These are phyloP conservation scores for Micoletzkya japonica DNA, from an alignment of 2,888 invertebrate species.

Conservation along the genomic window DNA sequence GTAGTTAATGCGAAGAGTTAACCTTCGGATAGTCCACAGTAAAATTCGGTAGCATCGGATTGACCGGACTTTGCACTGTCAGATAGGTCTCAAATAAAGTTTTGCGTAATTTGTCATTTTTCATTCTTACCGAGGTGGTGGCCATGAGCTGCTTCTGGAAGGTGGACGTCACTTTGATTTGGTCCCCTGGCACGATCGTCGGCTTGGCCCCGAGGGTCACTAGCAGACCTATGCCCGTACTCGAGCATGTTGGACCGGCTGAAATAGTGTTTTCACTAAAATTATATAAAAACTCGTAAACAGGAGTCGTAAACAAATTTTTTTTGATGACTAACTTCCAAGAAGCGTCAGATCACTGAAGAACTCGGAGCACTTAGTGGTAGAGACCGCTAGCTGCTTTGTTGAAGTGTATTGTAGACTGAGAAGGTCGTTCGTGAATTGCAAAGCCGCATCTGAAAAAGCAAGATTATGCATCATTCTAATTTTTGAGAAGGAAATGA, in stretches of 20 bases:
- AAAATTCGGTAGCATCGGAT: neutral
- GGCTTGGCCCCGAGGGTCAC: constrained; percentile 1
- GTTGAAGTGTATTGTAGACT: no score
- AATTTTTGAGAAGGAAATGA: no score
- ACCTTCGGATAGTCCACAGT: neutral
- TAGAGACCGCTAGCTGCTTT: no score
- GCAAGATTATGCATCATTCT: no score
- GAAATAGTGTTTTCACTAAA: neutral
- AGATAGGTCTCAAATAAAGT: neutral
- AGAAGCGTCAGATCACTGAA: constrained; percentile 3
- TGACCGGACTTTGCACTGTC: neutral
- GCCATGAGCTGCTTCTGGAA: neutral
- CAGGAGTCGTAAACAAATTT: neutral
- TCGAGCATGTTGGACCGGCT: constrained; percentile 8
- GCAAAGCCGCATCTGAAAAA: no score
- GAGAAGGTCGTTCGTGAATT: no score
- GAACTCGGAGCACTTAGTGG: constrained; percentile 4
- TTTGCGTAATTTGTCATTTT: neutral
- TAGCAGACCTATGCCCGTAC: constrained; percentile 3
- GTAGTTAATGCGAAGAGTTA: neutral
- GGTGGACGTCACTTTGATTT: neutral
- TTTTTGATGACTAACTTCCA: neutral
- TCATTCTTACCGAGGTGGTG: neutral
- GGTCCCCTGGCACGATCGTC: neutral
- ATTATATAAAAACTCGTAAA: neutral